Evolutionary conservation across 2,797 vertebrate species (phyloP), one percentile per base, ranked within the genome.

Genomic region (Notolepis coatsorum): DNA sequence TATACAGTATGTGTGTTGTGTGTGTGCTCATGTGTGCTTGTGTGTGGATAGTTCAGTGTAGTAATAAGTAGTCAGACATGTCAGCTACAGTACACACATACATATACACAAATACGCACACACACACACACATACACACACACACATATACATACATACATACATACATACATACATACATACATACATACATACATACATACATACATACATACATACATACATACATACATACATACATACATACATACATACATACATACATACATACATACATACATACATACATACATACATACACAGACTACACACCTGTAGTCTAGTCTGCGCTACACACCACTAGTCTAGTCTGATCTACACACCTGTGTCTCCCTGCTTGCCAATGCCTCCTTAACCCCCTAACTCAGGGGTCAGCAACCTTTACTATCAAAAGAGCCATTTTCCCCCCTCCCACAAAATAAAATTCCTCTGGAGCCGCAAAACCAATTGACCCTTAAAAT

Each of bases 231-330:
- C 35, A 37, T 37, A n/a, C 35, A 4, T 37, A n/a, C 15, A 37
- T 4, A n/a, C 35, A 37, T n/a, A 37, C 12, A n/a, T 37, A n/a
- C 35, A 37, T 10, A 61, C 8, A 2, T 65, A 60, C 42, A 35
- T 7, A 0, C 12, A 13, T 4, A 46, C 43, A 5, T 21, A 10
- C 5, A 25, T 1, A 17, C 35, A 15, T 42, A 39, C 50, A 42
- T 20, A 1, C 31, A 21, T 4, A 2, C 24, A 37, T 18, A 30
- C 48, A 39, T 20, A 27, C 0, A 25, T 68, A 39, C 17, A 23
- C 67, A 59, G 42, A 61, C 31, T n/a, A 33, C 51, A 58, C 62
- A 75, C 56, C n/a, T n/a, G n/a, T n/a, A n/a, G n/a, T n/a, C n/a
- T n/a, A n/a, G n/a, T n/a, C n/a, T n/a, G n/a, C n/a, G n/a, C n/a